Base-by-base conservation (phyloP, 2,888 invertebrate species). In the Marronus borbonicus region DNA sequence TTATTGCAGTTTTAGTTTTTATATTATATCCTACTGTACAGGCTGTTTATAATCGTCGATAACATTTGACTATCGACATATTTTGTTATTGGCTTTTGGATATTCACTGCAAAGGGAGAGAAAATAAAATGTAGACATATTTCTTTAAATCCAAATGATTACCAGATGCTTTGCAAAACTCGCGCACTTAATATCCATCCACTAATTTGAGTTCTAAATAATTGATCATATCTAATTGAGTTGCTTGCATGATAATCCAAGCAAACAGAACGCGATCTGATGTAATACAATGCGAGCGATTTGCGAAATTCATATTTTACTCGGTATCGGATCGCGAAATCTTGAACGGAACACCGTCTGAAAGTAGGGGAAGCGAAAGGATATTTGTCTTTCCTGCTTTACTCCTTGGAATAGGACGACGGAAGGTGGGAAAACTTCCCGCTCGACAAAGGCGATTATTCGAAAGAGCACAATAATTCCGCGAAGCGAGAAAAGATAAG, bases 401-500 rank as follows among this genome's bases (percentile, higher is more conserved):
- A 7, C 44, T 66, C 39, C 17, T n/a, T n/a, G 20, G 20, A 44
- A 17, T 17, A 44, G 17, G 2, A 39, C 44, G 44, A 7, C 36
- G 65, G 39, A 44, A 44, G 17, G 3, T 17, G 1, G 5, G 20
- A 20, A 44, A 44, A 7, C 20, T 7, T 20, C 17, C 55, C 3
- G 20, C 20, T 20, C 72, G 36, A 72, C 72, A 72, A 72, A 72
- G 39, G 72, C 72, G 39, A 72, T 72, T 72, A 72, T 60, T 72
- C 58, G 39, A 36, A 58, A 58, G 58, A 72, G 58, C 36, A 58
- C 72, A 72, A 72, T 72, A 58, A 55, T 58, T 39, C 72, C 58
- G 58, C 39, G 20, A 24, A 24, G 66, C 66, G 72, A 72, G 58
- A 60, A 72, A 72, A 58, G 72, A 72, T 72, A 72, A 60, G 72